Percentiles rank a stretch among this genome's conserved stretches.
phyloP scores from a whole-genome alignment of 2,113 vertebrate species.

The Okapia johnstoni region DNA sequence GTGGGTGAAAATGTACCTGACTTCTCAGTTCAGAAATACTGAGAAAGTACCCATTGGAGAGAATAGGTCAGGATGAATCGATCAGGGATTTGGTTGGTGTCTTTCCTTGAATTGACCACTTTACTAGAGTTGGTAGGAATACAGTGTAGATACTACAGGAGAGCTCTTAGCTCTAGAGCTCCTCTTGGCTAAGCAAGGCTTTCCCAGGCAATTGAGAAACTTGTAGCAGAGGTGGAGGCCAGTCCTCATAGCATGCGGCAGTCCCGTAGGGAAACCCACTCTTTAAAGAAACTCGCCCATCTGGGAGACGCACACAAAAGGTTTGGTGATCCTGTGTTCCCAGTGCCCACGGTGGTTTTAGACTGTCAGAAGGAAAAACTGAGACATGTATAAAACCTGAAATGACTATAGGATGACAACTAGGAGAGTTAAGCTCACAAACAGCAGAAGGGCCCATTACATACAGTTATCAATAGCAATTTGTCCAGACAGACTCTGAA shows the following conservation, averaged over 20 bases:
- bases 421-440: background rate
- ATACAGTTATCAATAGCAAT: background rate
- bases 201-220: background rate
- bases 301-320: background rate
- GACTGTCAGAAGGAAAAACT: background rate
- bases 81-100: background rate
- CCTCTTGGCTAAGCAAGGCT: background rate
- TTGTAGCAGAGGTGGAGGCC: background rate
- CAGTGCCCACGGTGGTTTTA: background rate
- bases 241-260: background rate
- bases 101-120: background rate
- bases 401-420: background rate
- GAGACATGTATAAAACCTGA: background rate
- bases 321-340: background rate
- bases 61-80: background rate
- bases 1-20: background rate
- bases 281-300: background rate
- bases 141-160: background rate
- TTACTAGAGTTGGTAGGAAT: background rate
- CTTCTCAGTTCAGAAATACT: background rate
- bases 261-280: background rate
- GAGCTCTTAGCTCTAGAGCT: background rate
- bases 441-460: background rate
- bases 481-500: background rate
- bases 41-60: background rate